Percentiles rank a stretch among this genome's conserved stretches.
These are phyloP conservation scores for Stigmatopora nigra DNA, from an alignment of 2,113 vertebrate genomes.

Conservation along the genomic window DNA sequence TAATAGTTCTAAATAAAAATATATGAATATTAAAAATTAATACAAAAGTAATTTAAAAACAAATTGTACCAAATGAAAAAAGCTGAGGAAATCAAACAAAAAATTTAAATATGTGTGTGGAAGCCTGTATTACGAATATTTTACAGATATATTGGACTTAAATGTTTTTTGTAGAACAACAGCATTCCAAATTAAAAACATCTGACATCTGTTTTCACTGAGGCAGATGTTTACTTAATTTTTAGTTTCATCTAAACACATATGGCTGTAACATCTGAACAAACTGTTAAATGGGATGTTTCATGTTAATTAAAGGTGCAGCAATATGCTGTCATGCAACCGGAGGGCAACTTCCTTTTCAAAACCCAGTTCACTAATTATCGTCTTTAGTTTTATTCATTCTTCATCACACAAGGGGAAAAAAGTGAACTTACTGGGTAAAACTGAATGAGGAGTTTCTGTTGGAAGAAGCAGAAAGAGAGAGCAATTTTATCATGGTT, in stretches of 20 bases:
- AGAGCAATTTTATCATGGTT: slow-evolving; percentile 4
- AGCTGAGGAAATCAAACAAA: no score
- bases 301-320: background rate
- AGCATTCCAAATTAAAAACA: background rate
- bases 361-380: background rate
- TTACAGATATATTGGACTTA: no score
- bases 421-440: slow-evolving; percentile 59
- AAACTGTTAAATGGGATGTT: background rate
- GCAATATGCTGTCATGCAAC: background rate
- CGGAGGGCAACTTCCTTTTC: background rate
- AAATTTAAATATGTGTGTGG: no score
- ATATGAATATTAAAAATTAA: no score
- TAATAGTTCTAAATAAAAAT: no score
- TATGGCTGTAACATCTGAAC: background rate
- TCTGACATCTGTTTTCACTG: background rate
- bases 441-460: slow-evolving; percentile 67
- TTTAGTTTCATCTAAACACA: background rate
- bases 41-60: no score
- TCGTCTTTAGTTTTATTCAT: background rate
- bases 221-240: background rate
- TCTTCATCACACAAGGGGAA: background rate
- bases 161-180: background rate
- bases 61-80: no score
- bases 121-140: no score
- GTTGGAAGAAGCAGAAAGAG: slow-evolving; percentile 14